Conservation (phyloP, 2,888 invertebrate genomes). For the Doris montereyensis region DNA sequence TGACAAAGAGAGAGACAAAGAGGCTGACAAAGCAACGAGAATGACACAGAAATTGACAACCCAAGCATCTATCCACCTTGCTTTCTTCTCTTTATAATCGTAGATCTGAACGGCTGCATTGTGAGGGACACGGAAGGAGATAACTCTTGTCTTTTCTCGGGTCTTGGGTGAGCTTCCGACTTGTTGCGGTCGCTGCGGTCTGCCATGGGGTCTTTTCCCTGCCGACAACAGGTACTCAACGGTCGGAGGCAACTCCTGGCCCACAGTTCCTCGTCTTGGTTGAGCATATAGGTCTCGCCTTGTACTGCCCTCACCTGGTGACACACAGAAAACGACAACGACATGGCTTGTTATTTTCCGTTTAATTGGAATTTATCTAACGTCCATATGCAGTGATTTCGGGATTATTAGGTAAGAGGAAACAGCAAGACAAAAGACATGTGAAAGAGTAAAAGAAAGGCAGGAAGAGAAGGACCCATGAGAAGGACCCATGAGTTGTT, state of each 20-base stretch:
- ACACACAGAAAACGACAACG: no score
- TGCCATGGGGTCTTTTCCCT: conserved; percentile 73
- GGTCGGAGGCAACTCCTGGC: conserved; percentile 70
- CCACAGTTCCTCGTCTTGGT: conserved; percentile 74
- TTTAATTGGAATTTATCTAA: no score
- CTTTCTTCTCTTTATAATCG: conserved; percentile 75
- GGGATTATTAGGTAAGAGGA: background rate
- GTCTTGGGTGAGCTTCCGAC: conserved; percentile 27
- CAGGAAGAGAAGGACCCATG: no score
- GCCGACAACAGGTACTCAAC: conserved; percentile 69
- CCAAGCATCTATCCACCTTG: conserved; percentile 69
- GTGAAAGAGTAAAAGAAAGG: no score
- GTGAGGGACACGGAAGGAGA: conserved; percentile 75
- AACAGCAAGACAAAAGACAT: no score
- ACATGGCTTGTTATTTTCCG: no score
- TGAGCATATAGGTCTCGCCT: conserved; percentile 75
- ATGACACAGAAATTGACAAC: no score
- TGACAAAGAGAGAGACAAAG: no score
- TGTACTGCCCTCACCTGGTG: conserved; percentile 72
- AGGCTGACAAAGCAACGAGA: no score
- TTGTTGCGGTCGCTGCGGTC: conserved; percentile 57
- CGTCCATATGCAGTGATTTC: no score
- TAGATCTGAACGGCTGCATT: conserved; percentile 76
- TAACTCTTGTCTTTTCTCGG: conserved; percentile 71
- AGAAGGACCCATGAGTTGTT: no score